Evolutionary conservation across 2,113 vertebrate species (phyloP), one percentile per base, ranked within the genome.

Genomic region (Silurus asotus): DNA sequence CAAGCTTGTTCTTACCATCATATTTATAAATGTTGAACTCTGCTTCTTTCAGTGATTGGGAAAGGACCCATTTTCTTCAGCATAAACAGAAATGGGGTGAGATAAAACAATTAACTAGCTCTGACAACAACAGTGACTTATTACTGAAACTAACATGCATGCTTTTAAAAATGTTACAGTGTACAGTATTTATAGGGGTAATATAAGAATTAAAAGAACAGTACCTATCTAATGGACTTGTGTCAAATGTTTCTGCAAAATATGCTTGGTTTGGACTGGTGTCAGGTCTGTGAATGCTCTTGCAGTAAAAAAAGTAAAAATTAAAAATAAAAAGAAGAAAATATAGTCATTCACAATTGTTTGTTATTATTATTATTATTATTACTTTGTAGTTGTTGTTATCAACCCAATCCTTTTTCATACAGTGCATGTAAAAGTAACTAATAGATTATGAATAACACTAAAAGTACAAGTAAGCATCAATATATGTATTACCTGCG

Each of bases 61-160:
- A 93, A 59, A 86, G 45, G 14, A 92, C 90, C 92, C 92, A 93
- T 3, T 85, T 90, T 75, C 88, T 91, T 86, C 69, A 81, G 10
- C 19, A 59, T 25, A 28, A 83, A 86, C 3, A 75, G 25, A 17
- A 20, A 65, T 14, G 51, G 51, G 10, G 28, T 64, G 61, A n/a
- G 3, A 80, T 70, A 11, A 61, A 14, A 53, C 2, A 23, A 72
- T n/a, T 19, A 28, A 25, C 77, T 15, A 49, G 20, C 11, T 28
- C 11, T 20, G 13, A 20, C n/a, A 69, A 81, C 75, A 80, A 5
- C 37, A 49, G 59, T 28, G 8, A 72, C 4, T 19, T 9, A 53
- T 25, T 28, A 56, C 51, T 25, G 59, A 45, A 53, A 79, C 25
- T 58, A 28, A 37, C 8, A 58, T 59, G 25, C 20, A 78, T 59